Base-by-base conservation (phyloP, 1,140 invertebrate genomes). In the Eumeta japonica region DNA sequence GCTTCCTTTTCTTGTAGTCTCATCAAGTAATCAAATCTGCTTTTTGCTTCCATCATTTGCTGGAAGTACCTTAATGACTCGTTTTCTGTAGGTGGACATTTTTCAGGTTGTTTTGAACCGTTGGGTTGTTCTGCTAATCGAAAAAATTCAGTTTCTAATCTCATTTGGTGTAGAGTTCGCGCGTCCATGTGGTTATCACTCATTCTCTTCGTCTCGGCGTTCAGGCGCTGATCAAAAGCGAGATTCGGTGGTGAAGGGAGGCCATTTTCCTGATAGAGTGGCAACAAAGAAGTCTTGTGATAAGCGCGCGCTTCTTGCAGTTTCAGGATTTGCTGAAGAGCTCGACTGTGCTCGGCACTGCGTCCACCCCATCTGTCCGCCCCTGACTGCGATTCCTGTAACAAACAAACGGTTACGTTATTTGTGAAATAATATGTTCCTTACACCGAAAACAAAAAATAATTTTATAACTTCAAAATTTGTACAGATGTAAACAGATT, bases 51-150 rank as follows among this genome's bases (percentile, higher is more conserved):
- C 53, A 62, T 66, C 52, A 65, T 67, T 28, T 71, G 65, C 45
- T 75, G 68, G 35, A 77, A 62, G 43, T 75, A 75, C 52, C 72
- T 73, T 3, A 77, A 45, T 10, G 75, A 65, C 39, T 75, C 68
- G 7, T 43, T 28, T 12, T 75, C 65, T 15, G 58, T 61, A 7
- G 59, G 58, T 15, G 55, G 46, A 40, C 71, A 63, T 45, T 58
- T 62, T 9, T 50, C 51, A 16, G 33, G 10, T 35, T 10, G 33
- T 7, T 12, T 9, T 7, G 9, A 9, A 35, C 33, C 16, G 10
- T 17, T 35, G 7, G 65, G 55, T 17, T 64, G 59, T 46, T 77
- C 75, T 45, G 68, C 66, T n/a, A 77, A 51, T 45, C 60, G 68
- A 50, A 64, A 57, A 41, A 76, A 74, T 34, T 77, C 73, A 2